A percentile compares a stretch with the other conserved stretches of the same genome.
Evolutionary conservation across 2,113 vertebrate species (phyloP).

Genomic region (Myrmophylax atrothorax): DNA sequence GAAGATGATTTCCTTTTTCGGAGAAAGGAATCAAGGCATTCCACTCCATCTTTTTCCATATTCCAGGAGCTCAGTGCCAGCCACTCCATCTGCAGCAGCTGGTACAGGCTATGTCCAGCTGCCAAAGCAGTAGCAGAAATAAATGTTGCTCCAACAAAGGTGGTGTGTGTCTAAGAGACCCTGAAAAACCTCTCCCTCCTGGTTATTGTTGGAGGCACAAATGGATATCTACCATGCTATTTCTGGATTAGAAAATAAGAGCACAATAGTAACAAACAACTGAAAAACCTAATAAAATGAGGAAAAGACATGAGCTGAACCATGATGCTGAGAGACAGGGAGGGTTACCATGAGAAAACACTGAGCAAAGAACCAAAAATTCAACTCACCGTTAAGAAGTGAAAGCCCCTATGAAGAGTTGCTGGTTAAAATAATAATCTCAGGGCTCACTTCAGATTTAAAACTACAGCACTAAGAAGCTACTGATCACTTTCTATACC

Average conservation of each 20-base stretch:
- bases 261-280: not conserved
- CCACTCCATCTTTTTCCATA: not conserved
- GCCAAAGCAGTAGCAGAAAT: not conserved
- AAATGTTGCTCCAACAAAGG: not conserved
- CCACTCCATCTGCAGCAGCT: not conserved
- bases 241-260: not conserved
- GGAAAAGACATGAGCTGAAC: not conserved
- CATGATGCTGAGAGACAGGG: not conserved
- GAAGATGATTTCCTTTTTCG: not conserved
- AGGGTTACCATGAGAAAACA: not conserved
- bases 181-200: not conserved
- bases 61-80: not conserved
- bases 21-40: not conserved
- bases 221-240: not conserved
- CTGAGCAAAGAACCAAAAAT: not conserved
- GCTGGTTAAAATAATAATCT: not conserved
- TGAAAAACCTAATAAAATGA: not conserved
- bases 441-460: not conserved
- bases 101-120: not conserved
- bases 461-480: not conserved
- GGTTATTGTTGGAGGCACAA: not conserved
- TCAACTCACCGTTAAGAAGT: not conserved
- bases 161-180: not conserved
- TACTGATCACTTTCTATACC: not conserved
- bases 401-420: not conserved